These are phyloP conservation scores for Luperina testacea DNA, from an alignment of 2,888 invertebrate genomes.

Conservation along the genomic window DNA sequence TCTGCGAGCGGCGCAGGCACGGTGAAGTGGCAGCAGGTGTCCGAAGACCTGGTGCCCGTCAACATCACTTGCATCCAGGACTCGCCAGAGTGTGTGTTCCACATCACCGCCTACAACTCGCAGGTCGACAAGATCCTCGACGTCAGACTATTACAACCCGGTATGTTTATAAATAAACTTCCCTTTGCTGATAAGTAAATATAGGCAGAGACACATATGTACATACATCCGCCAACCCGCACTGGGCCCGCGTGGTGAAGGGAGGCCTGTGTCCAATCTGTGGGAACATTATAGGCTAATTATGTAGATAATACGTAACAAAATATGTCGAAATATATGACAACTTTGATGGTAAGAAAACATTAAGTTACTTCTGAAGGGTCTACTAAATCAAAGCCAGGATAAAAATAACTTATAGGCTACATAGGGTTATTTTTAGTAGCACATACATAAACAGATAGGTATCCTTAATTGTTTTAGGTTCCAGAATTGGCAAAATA, in stretches of 20 bases:
- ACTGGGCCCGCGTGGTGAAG: background rate
- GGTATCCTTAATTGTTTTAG: background rate
- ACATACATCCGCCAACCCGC: background rate
- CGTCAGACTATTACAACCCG: slow-evolving; percentile 98
- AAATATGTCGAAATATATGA: background rate
- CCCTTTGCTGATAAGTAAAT: background rate
- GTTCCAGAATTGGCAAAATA: background rate
- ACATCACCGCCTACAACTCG: slow-evolving; percentile 99
- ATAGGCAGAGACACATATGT: background rate
- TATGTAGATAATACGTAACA: background rate
- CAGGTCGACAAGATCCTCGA: slow-evolving; percentile 99
- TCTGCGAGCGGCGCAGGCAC: slow-evolving; percentile 97
- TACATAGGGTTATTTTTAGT: background rate
- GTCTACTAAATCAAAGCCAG: background rate
- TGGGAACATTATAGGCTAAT: background rate
- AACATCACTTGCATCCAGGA: slow-evolving; percentile 99
- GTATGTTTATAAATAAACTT: slow-evolving; percentile 85
- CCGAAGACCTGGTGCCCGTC: slow-evolving; percentile 99
- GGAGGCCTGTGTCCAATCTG: background rate
- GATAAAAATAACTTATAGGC: background rate
- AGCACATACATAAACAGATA: background rate
- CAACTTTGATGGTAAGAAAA: background rate
- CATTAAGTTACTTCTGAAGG: background rate
- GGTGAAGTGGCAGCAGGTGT: slow-evolving; percentile 99
- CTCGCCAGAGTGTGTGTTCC: slow-evolving; percentile 98